These are phyloP conservation scores for Aurelia sp. DNA, from an alignment of 30 jellyfish, hydroid and myxozoan species.

Conservation along the genomic window DNA sequence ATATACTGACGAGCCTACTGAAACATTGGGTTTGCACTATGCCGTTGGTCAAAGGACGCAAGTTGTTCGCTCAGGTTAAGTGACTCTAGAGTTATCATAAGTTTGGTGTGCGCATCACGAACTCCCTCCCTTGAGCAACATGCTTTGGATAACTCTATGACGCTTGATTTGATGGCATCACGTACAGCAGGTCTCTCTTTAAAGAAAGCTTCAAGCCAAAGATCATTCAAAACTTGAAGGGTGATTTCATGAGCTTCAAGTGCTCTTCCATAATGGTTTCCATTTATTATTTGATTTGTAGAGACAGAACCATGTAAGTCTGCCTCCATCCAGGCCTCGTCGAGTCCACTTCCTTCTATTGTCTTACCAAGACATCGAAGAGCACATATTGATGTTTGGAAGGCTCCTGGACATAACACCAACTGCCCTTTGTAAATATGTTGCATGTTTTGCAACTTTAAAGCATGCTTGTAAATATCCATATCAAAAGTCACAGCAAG, in stretches of 20 bases:
- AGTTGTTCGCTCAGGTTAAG: neutral
- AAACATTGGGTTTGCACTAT: conserved; percentile 10
- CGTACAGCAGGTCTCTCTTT: too few relatives aligned
- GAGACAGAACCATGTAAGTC: conserved; percentile 9
- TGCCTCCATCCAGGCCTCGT: conserved; percentile 30
- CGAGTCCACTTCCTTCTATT: too few relatives aligned
- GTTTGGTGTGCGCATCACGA: too few relatives aligned
- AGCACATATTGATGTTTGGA: too few relatives aligned
- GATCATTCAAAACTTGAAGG: neutral
- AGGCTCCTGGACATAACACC: too few relatives aligned
- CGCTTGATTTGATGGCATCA: too few relatives aligned
- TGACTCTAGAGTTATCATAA: neutral
- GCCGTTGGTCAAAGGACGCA: neutral
- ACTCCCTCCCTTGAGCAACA: too few relatives aligned
- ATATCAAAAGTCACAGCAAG: neutral
- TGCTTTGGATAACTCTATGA: too few relatives aligned
- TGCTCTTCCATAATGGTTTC: conserved; percentile 13
- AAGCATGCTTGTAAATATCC: too few relatives aligned
- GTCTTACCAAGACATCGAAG: too few relatives aligned
- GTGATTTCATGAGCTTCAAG: conserved; percentile 20
- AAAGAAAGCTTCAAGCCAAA: neutral
- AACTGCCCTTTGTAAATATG: too few relatives aligned
- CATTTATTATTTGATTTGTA: conserved; percentile 4
- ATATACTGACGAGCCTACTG: neutral
- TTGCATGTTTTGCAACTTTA: too few relatives aligned